Percentiles rank a stretch among this genome's conserved stretches.
Evolutionary conservation across 92 coral and sea anemone genomes (phyloP).

Genomic region (Umimayanthus kanabou): DNA sequence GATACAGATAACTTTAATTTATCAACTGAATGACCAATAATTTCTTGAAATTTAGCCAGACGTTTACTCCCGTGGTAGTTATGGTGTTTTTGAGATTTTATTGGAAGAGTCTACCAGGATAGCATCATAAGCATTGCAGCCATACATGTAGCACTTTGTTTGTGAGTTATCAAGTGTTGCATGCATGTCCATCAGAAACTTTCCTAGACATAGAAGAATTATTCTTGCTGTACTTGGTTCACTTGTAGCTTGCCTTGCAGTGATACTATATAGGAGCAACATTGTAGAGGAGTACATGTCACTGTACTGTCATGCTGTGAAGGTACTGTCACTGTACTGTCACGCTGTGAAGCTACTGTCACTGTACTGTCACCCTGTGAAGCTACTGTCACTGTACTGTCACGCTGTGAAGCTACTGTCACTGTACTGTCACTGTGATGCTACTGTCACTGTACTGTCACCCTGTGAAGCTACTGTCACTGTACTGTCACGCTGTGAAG

Average conservation of each 20-base stretch:
- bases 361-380: too few relatives aligned
- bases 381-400: too few relatives aligned
- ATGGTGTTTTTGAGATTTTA: neutral
- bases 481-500: too few relatives aligned
- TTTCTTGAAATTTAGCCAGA: neutral
- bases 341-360: too few relatives aligned
- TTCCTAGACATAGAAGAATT: neutral
- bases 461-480: too few relatives aligned
- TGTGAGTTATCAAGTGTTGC: neutral
- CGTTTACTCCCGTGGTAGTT: neutral
- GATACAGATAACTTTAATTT: slow-evolving; percentile 30
- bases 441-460: too few relatives aligned
- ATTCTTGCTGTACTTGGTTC: neutral
- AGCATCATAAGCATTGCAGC: neutral
- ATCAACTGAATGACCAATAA: neutral
- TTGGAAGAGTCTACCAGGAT: neutral
- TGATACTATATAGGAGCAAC: too few relatives aligned
- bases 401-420: too few relatives aligned
- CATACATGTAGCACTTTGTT: neutral
- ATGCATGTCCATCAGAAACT: neutral
- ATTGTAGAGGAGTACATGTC: neutral
- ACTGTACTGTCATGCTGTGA: too few relatives aligned
- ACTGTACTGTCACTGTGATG: too few relatives aligned
- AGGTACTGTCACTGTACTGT: too few relatives aligned
- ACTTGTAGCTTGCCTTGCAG: neutral